Conservation (phyloP, 2,113 vertebrate genomes). For the Larimichthys polyactis region DNA sequence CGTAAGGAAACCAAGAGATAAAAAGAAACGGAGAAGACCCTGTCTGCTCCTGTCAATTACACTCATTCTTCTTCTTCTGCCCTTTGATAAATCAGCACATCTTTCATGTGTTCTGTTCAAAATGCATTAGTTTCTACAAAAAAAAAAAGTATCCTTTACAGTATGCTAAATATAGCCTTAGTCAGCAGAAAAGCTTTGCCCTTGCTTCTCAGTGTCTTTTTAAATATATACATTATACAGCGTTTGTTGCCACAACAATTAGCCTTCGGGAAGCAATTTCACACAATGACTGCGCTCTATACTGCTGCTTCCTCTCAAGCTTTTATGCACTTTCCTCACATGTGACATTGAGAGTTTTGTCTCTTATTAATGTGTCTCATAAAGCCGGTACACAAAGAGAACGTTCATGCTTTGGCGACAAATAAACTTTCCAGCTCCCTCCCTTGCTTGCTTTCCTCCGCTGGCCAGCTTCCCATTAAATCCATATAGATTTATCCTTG, state of each 20-base stretch:
- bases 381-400: slow-evolving; percentile 26
- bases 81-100: slow-evolving; percentile 48
- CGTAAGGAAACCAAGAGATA: slow-evolving; percentile 53
- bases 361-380: slow-evolving; percentile 43
- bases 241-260: slow-evolving; percentile 27
- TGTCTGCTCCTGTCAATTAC: slow-evolving; percentile 57
- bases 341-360: slow-evolving; percentile 25
- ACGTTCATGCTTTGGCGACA: slow-evolving; percentile 11
- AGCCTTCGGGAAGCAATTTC: slow-evolving; percentile 27
- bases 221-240: slow-evolving; percentile 16
- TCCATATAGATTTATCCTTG: slow-evolving; percentile 42
- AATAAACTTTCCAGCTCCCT: slow-evolving; percentile 35
- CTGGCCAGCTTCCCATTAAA: slow-evolving; percentile 23
- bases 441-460: slow-evolving; percentile 1
- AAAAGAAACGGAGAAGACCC: slow-evolving; percentile 47
- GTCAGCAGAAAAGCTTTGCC: slow-evolving; percentile 41
- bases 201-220: slow-evolving; percentile 11
- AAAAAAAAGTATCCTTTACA: slow-evolving; percentile 28
- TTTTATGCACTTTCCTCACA: slow-evolving; percentile 7
- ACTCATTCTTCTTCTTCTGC: slow-evolving; percentile 25
- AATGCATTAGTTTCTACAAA: slow-evolving; percentile 58
- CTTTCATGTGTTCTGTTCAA: slow-evolving; percentile 56
- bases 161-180: slow-evolving; percentile 52
- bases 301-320: neutral
- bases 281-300: neutral